Conservation (phyloP, 2,888 invertebrate species). For the Temnothorax rugatulus region DNA sequence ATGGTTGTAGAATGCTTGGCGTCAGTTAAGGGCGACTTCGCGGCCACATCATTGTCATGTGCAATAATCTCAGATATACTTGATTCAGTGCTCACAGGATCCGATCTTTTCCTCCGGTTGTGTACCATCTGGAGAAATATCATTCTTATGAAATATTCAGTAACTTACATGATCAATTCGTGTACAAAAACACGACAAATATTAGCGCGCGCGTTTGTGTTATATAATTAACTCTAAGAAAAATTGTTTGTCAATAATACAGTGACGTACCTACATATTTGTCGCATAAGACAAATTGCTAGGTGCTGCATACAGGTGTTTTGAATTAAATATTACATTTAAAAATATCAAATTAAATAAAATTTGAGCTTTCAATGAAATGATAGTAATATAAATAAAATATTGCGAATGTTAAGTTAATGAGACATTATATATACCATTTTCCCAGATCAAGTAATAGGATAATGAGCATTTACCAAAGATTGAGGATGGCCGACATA, state of each 20-base stretch:
- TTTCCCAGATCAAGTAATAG: background rate
- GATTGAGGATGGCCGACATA: background rate
- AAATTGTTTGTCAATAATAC: background rate
- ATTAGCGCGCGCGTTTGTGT: background rate
- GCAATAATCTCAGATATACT: background rate
- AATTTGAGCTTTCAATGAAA: background rate
- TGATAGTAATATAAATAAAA: background rate
- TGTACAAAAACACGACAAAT: background rate
- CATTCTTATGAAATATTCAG: constrained; percentile 21
- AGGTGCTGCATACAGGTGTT: no score
- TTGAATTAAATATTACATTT: no score
- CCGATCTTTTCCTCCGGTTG: constrained; percentile 48
- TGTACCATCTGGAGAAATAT: constrained; percentile 66
- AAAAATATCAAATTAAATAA: no score
- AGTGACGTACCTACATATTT: background rate
- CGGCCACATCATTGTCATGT: constrained; percentile 70
- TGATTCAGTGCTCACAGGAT: constrained; percentile 48
- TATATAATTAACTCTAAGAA: background rate
- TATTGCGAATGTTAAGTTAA: background rate
- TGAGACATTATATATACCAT: background rate
- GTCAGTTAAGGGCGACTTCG: constrained; percentile 73
- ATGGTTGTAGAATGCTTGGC: constrained; percentile 16
- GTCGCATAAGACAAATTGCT: no score
- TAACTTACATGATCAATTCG: background rate
- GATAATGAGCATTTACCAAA: constrained; percentile 41